Base-by-base conservation (phyloP, 2,113 vertebrate species). In the Trichechus manatus region DNA sequence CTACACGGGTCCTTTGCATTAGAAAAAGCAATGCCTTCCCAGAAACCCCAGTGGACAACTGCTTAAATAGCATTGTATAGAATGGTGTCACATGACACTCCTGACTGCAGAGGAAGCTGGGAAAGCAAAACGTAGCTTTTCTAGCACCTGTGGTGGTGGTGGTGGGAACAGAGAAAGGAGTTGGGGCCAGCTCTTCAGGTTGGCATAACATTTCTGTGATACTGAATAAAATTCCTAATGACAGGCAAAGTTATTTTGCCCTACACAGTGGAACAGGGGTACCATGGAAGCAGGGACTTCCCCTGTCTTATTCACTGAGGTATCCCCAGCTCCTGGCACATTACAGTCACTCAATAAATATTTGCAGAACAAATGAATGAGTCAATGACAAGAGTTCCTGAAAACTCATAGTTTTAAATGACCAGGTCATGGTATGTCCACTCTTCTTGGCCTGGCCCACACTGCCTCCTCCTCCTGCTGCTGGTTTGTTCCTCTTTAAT, bases 401-500 rank as follows among this genome's bases (percentile, higher is more conserved):
- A 61, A 68, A 82, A 25, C 50, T 70, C 66, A 1, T 17, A 50
- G 47, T 53, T n/a, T 53, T 27, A 50, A 44, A 23, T 50, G 44
- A 33, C 25, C 53, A 20, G 25, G 42, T 39, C 42, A n/a, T n/a
- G 33, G 47, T 64, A 19, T 15, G 85, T 8, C 70, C 50, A 15
- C 33, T 3, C 17, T 44, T 90, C 80, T 27, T 25, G 31, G 68
- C 53, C 77, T 47, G 23, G 14, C 15, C 22, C n/a, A 29, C 72
- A 10, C 23, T 3, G 15, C 79, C 22, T 31, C n/a, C 47, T 56
- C 25, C 19, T 39, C 39, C 39, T 39, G 27, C 81, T 74, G 66
- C 42, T 27, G 11, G 39, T 53, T 86, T 92, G 89, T 97, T 97
- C 92, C 92, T 87, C 96, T 97, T 97, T 90, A 72, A 68, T 29